These are phyloP conservation scores for Oreochromis mossambicus DNA, from an alignment of 2,797 vertebrate species.

Conservation along the genomic window DNA sequence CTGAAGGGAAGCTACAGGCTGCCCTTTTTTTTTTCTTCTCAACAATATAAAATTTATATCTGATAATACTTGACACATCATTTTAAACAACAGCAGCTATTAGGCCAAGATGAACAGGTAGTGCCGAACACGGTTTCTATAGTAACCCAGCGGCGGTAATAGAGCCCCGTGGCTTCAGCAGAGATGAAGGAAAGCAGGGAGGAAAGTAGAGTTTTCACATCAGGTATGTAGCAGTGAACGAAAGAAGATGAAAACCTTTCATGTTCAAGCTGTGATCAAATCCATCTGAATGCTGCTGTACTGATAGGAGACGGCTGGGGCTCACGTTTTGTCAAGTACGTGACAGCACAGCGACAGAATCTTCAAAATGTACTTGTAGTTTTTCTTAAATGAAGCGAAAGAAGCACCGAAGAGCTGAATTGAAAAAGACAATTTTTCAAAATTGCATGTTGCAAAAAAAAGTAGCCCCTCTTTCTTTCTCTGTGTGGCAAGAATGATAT, in stretches of 20 bases:
- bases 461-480: neutral
- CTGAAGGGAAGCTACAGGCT: neutral
- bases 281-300: neutral
- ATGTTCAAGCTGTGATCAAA: conserved; percentile 12
- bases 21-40: neutral
- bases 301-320: neutral
- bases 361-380: neutral
- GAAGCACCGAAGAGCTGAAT: neutral
- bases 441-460: neutral
- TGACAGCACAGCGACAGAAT: neutral
- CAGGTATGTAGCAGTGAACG: neutral
- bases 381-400: neutral
- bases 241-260: neutral
- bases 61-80: neutral
- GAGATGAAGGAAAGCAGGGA: neutral
- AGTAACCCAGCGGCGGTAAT: conserved; percentile 26
- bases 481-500: neutral
- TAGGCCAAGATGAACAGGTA: neutral
- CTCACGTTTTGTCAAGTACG: neutral
- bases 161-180: conserved; percentile 13
- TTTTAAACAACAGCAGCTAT: conserved; percentile 29
- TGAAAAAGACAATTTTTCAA: neutral
- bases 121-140: conserved; percentile 51
- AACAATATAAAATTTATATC: neutral
- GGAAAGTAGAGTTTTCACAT: conserved; percentile 1